Base-by-base conservation (phyloP, 2,888 invertebrate species). In the Lasioglossum zephyrum region DNA sequence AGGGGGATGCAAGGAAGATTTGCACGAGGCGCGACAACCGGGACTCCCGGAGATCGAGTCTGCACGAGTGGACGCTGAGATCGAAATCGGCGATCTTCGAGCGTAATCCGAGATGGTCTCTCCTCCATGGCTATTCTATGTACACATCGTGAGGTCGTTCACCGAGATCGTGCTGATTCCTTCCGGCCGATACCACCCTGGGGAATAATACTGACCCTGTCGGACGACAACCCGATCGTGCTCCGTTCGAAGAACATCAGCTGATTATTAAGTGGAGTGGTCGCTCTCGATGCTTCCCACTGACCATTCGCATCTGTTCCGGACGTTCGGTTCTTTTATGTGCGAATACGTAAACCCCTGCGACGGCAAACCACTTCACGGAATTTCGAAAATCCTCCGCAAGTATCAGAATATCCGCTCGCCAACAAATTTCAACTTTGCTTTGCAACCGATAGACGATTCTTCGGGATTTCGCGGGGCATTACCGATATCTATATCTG, bases 121-220 rank as follows among this genome's bases (percentile, higher is more conserved):
- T 44, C 57, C 85, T 77, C 77, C 57, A 76, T 69, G 79, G 75
- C 85, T 82, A 88, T 89, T 90, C 87, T 89, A 89, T 87, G 89
- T 87, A 87, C 86, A 83, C 85, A 86, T 79, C 83, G 70, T 79
- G 77, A 82, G 87, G 79, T 91, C 91, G 88, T 91, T 92, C 89
- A 74, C 85, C 87, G 87, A 77, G 91, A 90, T 92, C 92, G 91
- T 89, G 92, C 91, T 90, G 92, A 92, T 91, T 92, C 88, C 90
- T 87, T 87, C 73, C 66, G 81, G 89, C 83, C 85, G 81, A 89
- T 90, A 90, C 88, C 81, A 88, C 87, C 85, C 87, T 60, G 77
- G 82, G 81, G 86, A 87, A 85, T 89, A 91, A 92, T 92, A 85
- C 84, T 75, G 76, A 77, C 79, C 73, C 78, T 73, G 63, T 79